Base-by-base conservation (phyloP, 1,140 invertebrate species). In the Eufriesea mexicana region DNA sequence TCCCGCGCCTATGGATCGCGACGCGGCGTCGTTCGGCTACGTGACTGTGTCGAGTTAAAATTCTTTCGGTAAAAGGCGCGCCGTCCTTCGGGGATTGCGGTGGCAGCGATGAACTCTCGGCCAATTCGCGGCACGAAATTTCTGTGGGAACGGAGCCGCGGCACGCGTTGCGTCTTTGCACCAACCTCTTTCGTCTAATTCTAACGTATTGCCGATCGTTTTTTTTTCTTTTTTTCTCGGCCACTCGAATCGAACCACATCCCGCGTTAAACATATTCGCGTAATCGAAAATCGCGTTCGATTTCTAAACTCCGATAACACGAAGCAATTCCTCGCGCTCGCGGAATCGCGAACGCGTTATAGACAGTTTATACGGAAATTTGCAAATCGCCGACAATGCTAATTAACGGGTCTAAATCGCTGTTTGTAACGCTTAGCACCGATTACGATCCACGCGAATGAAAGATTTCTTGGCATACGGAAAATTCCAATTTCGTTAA, bases 41-140 rank as follows among this genome's bases (percentile, higher is more conserved):
- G 70, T 78, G 79, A 67, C 71, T 81, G 68, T 51, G 85, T 54
- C 85, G 80, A 79, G 84, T 74, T 79, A 78, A 87, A 87, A 87
- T 86, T 79, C 80, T 84, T 86, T 67, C 62, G 64, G 73, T 57
- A 71, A 78, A 54, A 74, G 78, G 42, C 55, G 79, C 59, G 80
- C 57, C 59, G 71, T 86, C 85, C 85, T 75, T 66, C 61, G 71
- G 64, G 80, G 57, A 82, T 86, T 72, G 57, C 64, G 66, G 57
- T 62, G 49, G 28, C 61, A 59, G 20, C 73, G 57, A 49, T 23
- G 25, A 76, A 70, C 74, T 54, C 75, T 55, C 62, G 28, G 77
- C 66, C 54, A 59, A 79, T 79, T 79, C 72, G 72, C 72, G 55
- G 72, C 72, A 74, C 76, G 76, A 78, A 78, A 78, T 64, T 68